These are phyloP conservation scores for Idaea aversata DNA, from an alignment of 2,888 invertebrate species.

Conservation along the genomic window DNA sequence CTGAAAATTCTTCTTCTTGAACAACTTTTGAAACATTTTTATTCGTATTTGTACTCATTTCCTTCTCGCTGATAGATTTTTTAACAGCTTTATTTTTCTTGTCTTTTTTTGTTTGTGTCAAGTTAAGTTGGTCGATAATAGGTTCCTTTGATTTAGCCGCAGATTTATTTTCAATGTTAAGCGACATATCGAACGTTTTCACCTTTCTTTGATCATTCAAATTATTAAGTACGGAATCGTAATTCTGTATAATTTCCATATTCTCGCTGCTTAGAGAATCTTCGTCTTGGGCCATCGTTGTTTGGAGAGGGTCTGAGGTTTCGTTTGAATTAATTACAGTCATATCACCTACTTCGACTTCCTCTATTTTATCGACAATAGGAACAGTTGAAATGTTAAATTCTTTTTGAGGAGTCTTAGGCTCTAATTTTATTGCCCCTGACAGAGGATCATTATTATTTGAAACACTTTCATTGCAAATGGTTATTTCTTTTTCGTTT, in stretches of 20 bases:
- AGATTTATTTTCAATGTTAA: conserved; percentile 52
- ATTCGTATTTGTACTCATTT: conserved; percentile 22
- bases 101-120: conserved; percentile 51
- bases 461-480: conserved; percentile 37
- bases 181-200: conserved; percentile 50
- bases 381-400: conserved; percentile 47
- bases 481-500: conserved; percentile 63
- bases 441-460: conserved; percentile 53
- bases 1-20: conserved; percentile 47
- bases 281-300: conserved; percentile 34
- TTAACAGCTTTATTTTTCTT: conserved; percentile 33
- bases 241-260: conserved; percentile 61
- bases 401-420: conserved; percentile 55
- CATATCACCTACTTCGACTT: conserved; percentile 45
- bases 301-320: conserved; percentile 55
- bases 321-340: conserved; percentile 46
- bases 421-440: conserved; percentile 53
- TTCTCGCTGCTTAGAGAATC: conserved; percentile 55
- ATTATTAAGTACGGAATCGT: conserved; percentile 56
- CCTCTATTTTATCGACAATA: conserved; percentile 51
- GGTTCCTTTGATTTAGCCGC: conserved; percentile 44
- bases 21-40: conserved; percentile 15
- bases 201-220: conserved; percentile 35
- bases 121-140: conserved; percentile 62
- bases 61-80: conserved; percentile 5